Percentiles rank a stretch among this genome's conserved stretches.
phyloP scores from a whole-genome alignment of 92 coral and sea anemone species.

The Palythoa grandis region DNA sequence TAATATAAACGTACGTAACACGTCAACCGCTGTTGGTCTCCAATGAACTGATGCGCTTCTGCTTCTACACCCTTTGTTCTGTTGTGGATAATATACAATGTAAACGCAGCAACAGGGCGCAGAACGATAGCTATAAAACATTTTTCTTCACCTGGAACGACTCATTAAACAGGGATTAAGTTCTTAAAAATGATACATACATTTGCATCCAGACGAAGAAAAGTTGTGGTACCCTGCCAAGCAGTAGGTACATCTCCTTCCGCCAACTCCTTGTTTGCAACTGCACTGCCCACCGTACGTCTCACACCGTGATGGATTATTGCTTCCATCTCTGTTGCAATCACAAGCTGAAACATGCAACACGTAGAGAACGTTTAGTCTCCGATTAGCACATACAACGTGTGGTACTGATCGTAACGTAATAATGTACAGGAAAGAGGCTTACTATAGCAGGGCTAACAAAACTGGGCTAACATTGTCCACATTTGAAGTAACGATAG shows the following conservation, averaged over 20 bases:
- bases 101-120: too few species aligned
- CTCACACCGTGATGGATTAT: conserved; percentile 57
- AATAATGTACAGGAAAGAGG: too few species aligned
- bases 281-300: conserved; percentile 90
- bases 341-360: conserved; percentile 64
- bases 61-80: too few species aligned
- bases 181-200: conserved; percentile 53
- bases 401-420: too few species aligned
- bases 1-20: too few species aligned
- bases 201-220: conserved; percentile 67
- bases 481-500: too few species aligned
- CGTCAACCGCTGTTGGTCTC: too few species aligned
- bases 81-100: too few species aligned
- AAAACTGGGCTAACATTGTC: too few species aligned
- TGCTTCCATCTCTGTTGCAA: conserved; percentile 72
- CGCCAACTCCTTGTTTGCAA: conserved; percentile 82
- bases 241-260: conserved; percentile 78
- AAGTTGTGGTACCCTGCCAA: conserved; percentile 71
- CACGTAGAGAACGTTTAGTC: background rate
- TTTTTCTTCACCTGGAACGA: background rate
- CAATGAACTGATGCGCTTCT: too few species aligned
- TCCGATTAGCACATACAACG: background rate
- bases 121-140: background rate
- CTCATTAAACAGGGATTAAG: background rate
- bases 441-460: too few species aligned